Conservation (phyloP, 2,113 vertebrate genomes). For the Alligator mississippiensis region DNA sequence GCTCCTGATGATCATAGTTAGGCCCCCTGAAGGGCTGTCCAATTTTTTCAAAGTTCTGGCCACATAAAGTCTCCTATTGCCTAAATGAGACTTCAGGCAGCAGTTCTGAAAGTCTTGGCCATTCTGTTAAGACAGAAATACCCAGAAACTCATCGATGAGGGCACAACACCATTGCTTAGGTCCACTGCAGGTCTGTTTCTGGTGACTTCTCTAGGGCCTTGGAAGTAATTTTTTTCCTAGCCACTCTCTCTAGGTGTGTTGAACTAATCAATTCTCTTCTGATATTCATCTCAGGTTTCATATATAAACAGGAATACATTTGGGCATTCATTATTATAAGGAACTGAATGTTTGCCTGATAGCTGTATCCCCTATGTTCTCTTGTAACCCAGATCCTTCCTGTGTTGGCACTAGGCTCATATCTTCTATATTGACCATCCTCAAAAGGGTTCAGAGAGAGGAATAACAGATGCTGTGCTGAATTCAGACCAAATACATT, state of each 20-base stretch:
- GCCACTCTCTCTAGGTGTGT: not conserved
- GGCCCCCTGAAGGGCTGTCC: not conserved
- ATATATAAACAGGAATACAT: not conserved
- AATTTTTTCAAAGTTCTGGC: not conserved
- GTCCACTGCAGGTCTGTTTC: not conserved
- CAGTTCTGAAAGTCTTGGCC: not conserved
- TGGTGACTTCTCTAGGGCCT: not conserved
- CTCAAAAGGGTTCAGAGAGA: not conserved
- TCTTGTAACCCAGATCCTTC: not conserved
- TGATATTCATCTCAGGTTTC: not conserved
- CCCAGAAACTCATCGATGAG: too few species aligned
- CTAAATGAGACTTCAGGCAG: not conserved
- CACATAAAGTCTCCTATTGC: not conserved
- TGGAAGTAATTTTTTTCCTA: not conserved
- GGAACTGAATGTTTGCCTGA: not conserved
- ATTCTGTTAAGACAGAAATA: too few species aligned
- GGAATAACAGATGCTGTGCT: not conserved
- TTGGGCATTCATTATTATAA: not conserved
- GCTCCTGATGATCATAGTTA: not conserved
- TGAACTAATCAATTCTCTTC: not conserved
- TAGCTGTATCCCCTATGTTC: not conserved
- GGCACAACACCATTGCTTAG: too few species aligned
- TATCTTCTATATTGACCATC: not conserved
- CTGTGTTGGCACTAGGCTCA: not conserved
- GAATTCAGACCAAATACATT: not conserved